Percentiles rank a stretch among this genome's conserved stretches.
Conservation (phyloP, 1,140 invertebrate genomes). For the Drosophila repleta region DNA sequence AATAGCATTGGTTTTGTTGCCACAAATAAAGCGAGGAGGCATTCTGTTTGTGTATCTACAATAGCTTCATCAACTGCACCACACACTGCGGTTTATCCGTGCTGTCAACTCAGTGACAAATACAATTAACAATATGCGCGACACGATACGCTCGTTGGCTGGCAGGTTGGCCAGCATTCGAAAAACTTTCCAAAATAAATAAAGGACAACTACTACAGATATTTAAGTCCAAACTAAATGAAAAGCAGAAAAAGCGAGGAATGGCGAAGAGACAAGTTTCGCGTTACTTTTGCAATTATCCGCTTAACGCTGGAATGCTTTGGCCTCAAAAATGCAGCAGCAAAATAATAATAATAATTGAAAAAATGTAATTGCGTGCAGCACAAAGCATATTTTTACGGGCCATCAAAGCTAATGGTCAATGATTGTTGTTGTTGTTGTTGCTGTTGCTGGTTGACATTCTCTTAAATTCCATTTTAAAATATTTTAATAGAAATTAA, state of each 20-base stretch:
- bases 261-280: background rate
- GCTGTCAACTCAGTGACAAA: constrained; percentile 50
- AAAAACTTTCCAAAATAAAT: background rate
- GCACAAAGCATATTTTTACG: constrained; percentile 70
- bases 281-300: constrained; percentile 30
- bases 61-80: constrained; percentile 50
- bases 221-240: constrained; percentile 13
- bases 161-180: background rate
- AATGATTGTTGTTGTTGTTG: constrained; percentile 4
- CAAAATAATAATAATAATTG: constrained; percentile 58
- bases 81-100: constrained; percentile 28
- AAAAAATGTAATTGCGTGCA: constrained; percentile 63
- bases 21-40: constrained; percentile 35
- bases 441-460: constrained; percentile 11
- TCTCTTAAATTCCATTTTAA: constrained; percentile 10
- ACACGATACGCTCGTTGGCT: background rate
- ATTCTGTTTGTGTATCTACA: constrained; percentile 35
- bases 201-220: constrained; percentile 31
- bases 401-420: constrained; percentile 25
- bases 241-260: background rate
- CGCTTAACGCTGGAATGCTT: constrained; percentile 68
- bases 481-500: constrained; percentile 60
- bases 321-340: constrained; percentile 32
- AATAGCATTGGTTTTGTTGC: constrained; percentile 61
- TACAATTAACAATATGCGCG: constrained; percentile 58